Evolutionary conservation across 2,888 invertebrate species (phyloP).

Genomic region (Phaonia tiefii): DNA sequence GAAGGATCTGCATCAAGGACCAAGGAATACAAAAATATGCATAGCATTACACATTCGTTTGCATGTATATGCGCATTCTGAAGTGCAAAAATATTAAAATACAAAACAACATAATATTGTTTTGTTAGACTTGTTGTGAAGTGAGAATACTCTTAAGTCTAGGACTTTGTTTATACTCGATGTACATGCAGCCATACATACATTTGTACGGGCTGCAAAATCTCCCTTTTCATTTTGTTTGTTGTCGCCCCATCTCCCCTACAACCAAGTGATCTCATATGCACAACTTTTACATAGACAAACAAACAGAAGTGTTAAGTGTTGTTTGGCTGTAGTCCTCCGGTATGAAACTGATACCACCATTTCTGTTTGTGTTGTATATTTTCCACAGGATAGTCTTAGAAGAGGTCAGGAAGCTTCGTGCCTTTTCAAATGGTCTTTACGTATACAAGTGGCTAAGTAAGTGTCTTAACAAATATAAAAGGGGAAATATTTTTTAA

Average conservation of each 20-base stretch:
- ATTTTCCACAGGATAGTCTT: background rate
- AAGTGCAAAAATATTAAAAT: conserved; percentile 6
- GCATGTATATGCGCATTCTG: background rate
- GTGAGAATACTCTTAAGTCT: conserved; percentile 42
- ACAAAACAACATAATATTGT: conserved; percentile 33
- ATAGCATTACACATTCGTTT: background rate
- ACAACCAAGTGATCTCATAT: conserved; percentile 29
- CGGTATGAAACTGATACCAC: conserved; percentile 29
- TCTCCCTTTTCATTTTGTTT: conserved; percentile 3
- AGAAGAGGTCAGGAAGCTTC: conserved; percentile 6
- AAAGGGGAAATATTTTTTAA: too few species aligned
- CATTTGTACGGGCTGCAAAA: background rate
- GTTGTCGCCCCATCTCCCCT: background rate
- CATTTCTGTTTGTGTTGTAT: conserved; percentile 25
- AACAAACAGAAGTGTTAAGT: conserved; percentile 29
- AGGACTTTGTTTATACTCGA: background rate
- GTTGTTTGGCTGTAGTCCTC: conserved; percentile 5
- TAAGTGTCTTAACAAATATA: too few species aligned
- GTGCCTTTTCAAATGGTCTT: background rate
- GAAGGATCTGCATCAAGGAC: background rate
- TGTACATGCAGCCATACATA: too few species aligned
- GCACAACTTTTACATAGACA: conserved; percentile 43
- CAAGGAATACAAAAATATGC: background rate
- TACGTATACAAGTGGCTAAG: background rate
- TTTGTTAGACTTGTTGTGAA: conserved; percentile 27